phyloP scores from a whole-genome alignment of 1,140 invertebrate species.

The Nasonia giraulti region DNA sequence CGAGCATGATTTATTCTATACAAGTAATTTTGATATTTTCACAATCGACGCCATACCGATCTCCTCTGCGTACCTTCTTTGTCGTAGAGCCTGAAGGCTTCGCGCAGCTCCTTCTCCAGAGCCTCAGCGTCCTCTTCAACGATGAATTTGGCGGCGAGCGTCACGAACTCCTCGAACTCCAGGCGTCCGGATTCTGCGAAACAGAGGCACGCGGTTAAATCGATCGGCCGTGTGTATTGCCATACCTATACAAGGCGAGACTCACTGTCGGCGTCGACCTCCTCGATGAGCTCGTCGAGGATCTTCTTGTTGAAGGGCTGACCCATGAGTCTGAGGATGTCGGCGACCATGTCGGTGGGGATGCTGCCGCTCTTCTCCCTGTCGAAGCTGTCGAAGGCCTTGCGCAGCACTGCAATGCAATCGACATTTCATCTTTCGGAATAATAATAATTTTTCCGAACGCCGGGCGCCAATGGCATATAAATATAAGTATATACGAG shows the following conservation, averaged over 20 bases:
- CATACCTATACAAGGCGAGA: slow-evolving; percentile 53
- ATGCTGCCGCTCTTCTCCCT: slow-evolving; percentile 94
- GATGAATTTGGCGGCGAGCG: slow-evolving; percentile 94
- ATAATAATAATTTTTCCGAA: too few species aligned
- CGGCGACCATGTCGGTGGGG: slow-evolving; percentile 94
- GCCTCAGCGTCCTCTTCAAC: slow-evolving; percentile 96
- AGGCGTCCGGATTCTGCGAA: slow-evolving; percentile 90
- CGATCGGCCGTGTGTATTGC: too few species aligned
- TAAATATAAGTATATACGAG: too few species aligned
- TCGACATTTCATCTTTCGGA: background rate
- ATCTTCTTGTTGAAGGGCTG: slow-evolving; percentile 97
- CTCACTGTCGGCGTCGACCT: slow-evolving; percentile 96
- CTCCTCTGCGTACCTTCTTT: slow-evolving; percentile 80
- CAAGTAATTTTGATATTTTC: too few species aligned
- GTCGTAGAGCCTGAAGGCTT: slow-evolving; percentile 93
- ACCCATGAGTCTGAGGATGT: slow-evolving; percentile 95
- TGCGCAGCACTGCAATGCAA: slow-evolving; percentile 84
- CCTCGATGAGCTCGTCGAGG: slow-evolving; percentile 94
- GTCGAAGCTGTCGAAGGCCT: slow-evolving; percentile 98
- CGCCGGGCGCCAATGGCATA: background rate
- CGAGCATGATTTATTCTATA: background rate
- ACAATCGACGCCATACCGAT: background rate
- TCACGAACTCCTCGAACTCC: slow-evolving; percentile 96
- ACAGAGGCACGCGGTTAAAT: too few species aligned
- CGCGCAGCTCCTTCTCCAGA: slow-evolving; percentile 92